These are phyloP conservation scores for Drosophila erecta DNA, from an alignment of 1,140 invertebrate genomes.

Conservation along the genomic window DNA sequence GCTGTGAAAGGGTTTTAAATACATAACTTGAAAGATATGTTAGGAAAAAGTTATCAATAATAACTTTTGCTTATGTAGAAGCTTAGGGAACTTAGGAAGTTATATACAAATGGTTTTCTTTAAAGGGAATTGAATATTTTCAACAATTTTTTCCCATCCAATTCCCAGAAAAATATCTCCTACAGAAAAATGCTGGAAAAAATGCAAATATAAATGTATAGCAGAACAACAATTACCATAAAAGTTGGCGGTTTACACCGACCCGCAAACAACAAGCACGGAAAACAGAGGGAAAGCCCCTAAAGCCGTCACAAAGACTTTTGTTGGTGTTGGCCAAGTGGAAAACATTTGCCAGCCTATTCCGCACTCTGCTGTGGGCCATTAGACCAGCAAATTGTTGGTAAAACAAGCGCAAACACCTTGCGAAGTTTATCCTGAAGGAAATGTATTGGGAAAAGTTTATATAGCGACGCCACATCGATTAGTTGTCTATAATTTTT, in stretches of 20 bases:
- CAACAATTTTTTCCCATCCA: background rate
- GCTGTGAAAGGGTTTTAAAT: too few relatives aligned
- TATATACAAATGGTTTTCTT: too few relatives aligned
- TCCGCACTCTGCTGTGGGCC: slow-evolving; percentile 28
- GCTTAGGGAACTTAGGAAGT: too few relatives aligned
- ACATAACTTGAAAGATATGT: too few relatives aligned
- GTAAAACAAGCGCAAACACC: slow-evolving; percentile 82
- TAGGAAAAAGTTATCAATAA: too few relatives aligned
- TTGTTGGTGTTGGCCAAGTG: slow-evolving; percentile 71
- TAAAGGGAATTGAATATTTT: too few relatives aligned
- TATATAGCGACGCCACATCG: slow-evolving; percentile 43
- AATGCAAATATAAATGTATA: slow-evolving; percentile 40
- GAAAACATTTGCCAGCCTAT: slow-evolving; percentile 75
- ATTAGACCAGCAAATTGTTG: slow-evolving; percentile 77
- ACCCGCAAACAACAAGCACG: slow-evolving; percentile 26
- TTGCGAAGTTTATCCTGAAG: slow-evolving; percentile 43
- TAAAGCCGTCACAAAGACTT: slow-evolving; percentile 43
- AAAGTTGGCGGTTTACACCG: slow-evolving; percentile 59
- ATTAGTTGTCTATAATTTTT: slow-evolving; percentile 84
- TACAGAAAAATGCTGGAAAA: slow-evolving; percentile 42
- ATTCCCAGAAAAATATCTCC: slow-evolving; percentile 46
- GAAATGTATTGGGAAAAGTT: slow-evolving; percentile 31
- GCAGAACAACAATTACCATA: slow-evolving; percentile 21
- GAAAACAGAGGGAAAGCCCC: slow-evolving; percentile 36
- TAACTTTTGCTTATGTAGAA: too few relatives aligned